A percentile compares a stretch with the other conserved stretches of the same genome.
Conservation (phyloP, 2,113 vertebrate species). For the Serilophus lunatus region DNA sequence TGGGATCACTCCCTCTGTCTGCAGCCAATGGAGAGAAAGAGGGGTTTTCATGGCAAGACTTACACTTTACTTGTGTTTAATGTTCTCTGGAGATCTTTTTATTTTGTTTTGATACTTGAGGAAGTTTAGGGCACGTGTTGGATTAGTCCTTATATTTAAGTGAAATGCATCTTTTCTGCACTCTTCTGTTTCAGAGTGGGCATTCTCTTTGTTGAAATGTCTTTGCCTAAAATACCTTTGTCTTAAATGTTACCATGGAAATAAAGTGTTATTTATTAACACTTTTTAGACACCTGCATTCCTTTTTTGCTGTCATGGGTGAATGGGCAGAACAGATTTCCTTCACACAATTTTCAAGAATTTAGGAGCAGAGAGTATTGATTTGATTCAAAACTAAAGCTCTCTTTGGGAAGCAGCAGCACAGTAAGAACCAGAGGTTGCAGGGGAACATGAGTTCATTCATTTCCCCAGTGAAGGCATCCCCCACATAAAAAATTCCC, state of each 20-base stretch:
- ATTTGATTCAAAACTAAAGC: not conserved
- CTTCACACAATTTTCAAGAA: not conserved
- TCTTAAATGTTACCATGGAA: constrained; percentile 8
- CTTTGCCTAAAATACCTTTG: not conserved
- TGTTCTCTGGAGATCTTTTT: not conserved
- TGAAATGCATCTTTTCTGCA: not conserved
- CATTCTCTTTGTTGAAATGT: not conserved
- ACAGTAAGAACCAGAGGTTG: not conserved
- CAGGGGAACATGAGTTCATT: not conserved
- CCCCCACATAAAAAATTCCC: too few species aligned
- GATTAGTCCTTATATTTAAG: not conserved
- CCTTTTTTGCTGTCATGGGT: not conserved
- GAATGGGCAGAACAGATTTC: not conserved
- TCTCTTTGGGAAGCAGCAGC: not conserved
- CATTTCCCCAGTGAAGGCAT: not conserved
- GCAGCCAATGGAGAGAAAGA: not conserved
- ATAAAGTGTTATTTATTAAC: constrained; percentile 22
- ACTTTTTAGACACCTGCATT: not conserved
- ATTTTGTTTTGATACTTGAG: not conserved
- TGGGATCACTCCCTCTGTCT: not conserved
- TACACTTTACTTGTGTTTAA: not conserved
- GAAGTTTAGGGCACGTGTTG: not conserved
- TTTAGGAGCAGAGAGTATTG: not conserved
- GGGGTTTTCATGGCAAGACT: not conserved
- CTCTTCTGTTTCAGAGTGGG: not conserved